These are phyloP conservation scores for Pollenia labialis DNA, from an alignment of 2,888 invertebrate genomes.

Conservation along the genomic window DNA sequence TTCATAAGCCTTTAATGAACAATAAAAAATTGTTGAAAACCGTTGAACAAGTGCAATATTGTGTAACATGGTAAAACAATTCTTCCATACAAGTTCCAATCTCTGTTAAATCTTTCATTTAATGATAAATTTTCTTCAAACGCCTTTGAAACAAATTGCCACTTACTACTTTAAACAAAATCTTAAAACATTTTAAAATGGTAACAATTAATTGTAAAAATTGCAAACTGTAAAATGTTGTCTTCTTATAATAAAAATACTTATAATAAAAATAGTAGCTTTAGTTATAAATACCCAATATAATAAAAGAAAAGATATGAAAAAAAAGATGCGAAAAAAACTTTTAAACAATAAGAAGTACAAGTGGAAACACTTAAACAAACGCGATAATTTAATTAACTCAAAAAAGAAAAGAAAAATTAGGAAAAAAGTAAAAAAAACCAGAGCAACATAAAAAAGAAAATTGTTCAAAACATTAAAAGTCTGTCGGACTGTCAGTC, in stretches of 20 bases:
- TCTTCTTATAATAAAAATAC: slow-evolving; percentile 1
- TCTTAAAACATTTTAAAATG: neutral
- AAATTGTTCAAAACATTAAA: slow-evolving; percentile 14
- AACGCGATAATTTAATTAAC: slow-evolving; percentile 72
- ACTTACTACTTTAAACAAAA: neutral
- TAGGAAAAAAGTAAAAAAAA: slow-evolving; percentile 15
- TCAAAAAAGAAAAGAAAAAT: slow-evolving; percentile 19
- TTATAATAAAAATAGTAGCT: neutral
- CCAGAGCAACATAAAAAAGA: slow-evolving; percentile 24
- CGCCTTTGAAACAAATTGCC: too few relatives aligned
- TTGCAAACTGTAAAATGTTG: neutral
- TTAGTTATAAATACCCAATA: neutral
- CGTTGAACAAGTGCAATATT: too few relatives aligned
- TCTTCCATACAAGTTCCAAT: too few relatives aligned
- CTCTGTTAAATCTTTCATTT: too few relatives aligned
- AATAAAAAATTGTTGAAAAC: too few relatives aligned
- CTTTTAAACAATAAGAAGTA: slow-evolving; percentile 34
- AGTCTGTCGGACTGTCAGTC: slow-evolving; percentile 1
- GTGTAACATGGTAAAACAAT: too few relatives aligned
- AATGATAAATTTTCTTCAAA: too few relatives aligned
- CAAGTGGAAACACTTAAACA: slow-evolving; percentile 56
- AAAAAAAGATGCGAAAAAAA: neutral
- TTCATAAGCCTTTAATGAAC: too few relatives aligned
- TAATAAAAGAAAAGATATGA: neutral
- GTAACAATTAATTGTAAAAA: neutral